Evolutionary conservation across 2,797 vertebrate genomes (phyloP).

Genomic region (Chaunax sp.): DNA sequence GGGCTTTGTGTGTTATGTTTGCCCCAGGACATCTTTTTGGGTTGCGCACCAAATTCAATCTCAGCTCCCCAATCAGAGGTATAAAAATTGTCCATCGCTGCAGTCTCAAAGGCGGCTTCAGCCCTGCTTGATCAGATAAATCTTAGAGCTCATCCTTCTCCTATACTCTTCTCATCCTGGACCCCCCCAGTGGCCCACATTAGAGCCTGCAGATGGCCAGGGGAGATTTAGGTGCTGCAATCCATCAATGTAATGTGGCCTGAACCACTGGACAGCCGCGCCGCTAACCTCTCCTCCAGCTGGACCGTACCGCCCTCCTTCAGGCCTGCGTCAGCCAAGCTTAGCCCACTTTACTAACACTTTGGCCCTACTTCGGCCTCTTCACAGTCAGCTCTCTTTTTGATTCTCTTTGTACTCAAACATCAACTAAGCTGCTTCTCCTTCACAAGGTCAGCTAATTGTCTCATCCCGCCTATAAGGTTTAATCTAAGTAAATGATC

Average conservation of each 20-base stretch:
- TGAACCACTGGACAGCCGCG: conserved; percentile 66
- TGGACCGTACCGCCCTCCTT: conserved; percentile 48
- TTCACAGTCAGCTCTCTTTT: conserved; percentile 25
- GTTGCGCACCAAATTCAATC: conserved; percentile 77
- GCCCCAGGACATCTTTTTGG: conserved; percentile 73
- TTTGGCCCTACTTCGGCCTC: conserved; percentile 37
- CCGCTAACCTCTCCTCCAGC: conserved; percentile 70
- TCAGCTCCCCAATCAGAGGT: conserved; percentile 75
- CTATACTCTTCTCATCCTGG: conserved; percentile 76
- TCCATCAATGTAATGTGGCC: conserved; percentile 79
- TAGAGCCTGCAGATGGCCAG: conserved; percentile 81
- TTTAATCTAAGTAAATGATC: conserved; percentile 32
- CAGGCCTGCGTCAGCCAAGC: conserved; percentile 43
- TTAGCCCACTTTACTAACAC: conserved; percentile 64
- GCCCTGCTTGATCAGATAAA: conserved; percentile 76
- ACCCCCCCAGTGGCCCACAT: conserved; percentile 79
- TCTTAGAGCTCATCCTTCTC: conserved; percentile 78
- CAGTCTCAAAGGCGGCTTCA: conserved; percentile 56
- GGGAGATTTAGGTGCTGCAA: conserved; percentile 81
- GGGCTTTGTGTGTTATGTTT: conserved; percentile 73
- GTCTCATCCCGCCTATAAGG: conserved; percentile 20
- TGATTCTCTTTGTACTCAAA: conserved; percentile 44
- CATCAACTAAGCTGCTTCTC: conserved; percentile 24
- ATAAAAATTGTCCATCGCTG: conserved; percentile 68
- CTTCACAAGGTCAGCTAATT: conserved; percentile 26